Percentiles rank a stretch among this genome's conserved stretches.
phyloP scores from a whole-genome alignment of 2,113 vertebrate species.

The Xenopus laevis region DNA sequence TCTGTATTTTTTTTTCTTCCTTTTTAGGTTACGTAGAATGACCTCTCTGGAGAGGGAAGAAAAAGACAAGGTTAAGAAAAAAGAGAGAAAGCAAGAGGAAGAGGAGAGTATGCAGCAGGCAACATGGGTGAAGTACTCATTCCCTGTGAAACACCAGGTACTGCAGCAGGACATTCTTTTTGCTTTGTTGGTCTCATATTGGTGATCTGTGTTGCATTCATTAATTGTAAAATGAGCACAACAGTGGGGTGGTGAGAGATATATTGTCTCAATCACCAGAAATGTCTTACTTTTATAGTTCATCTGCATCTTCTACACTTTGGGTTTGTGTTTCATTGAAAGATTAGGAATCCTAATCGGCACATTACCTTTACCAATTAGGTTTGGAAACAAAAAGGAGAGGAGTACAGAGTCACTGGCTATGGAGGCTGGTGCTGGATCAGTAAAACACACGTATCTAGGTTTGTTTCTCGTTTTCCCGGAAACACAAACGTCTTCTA shows the following conservation, averaged over 20 bases:
- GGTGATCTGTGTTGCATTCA: no score
- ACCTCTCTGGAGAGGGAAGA: constrained; percentile 95
- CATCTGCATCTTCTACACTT: no score
- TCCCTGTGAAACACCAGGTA: constrained; percentile 95
- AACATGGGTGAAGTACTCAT: constrained; percentile 95
- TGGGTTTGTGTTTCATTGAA: no score
- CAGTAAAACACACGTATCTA: constrained; percentile 90
- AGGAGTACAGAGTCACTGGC: constrained; percentile 95
- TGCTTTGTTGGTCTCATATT: background rate
- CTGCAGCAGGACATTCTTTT: background rate
- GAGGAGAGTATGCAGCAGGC: constrained; percentile 95
- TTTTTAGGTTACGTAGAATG: constrained; percentile 85
- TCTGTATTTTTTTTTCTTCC: background rate
- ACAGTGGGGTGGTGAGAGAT: no score
- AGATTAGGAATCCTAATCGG: no score
- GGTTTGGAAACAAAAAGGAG: constrained; percentile 99
- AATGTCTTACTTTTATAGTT: no score
- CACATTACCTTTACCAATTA: constrained; percentile 43
- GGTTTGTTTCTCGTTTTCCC: constrained; percentile 84
- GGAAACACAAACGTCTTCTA: constrained; percentile 96
- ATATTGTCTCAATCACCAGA: no score
- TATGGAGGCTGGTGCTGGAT: constrained; percentile 98
- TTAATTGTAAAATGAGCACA: no score
- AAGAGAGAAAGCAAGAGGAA: constrained; percentile 91
- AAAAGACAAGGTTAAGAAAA: constrained; percentile 94